These are phyloP conservation scores for Nibea coibor DNA, from an alignment of 2,113 vertebrate species.

Conservation along the genomic window DNA sequence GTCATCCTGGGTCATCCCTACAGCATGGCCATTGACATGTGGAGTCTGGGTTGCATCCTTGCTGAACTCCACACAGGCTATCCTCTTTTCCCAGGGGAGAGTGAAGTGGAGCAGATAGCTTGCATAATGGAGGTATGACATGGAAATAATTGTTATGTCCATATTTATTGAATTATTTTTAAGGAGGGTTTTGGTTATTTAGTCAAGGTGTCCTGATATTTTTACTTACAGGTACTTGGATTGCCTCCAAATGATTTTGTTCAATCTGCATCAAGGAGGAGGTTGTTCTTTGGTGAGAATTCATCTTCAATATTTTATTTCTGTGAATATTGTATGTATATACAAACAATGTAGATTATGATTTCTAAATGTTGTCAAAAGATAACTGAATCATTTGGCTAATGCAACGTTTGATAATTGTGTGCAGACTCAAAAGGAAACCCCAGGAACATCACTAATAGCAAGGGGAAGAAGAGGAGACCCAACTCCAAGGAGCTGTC, in stretches of 20 bases:
- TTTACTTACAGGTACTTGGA: slow-evolving; percentile 88
- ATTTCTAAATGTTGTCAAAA: neutral
- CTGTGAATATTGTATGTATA: neutral
- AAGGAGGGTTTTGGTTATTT: neutral
- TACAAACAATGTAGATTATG: neutral
- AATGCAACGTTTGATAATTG: neutral
- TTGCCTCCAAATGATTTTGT: slow-evolving; percentile 90
- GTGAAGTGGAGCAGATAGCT: slow-evolving; percentile 93
- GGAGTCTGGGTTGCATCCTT: slow-evolving; percentile 96
- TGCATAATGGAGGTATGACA: slow-evolving; percentile 93
- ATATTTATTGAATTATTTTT: neutral
- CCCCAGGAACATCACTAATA: slow-evolving; percentile 90
- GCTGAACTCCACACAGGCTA: slow-evolving; percentile 92
- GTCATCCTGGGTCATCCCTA: slow-evolving; percentile 96
- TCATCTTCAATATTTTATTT: neutral
- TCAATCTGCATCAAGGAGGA: slow-evolving; percentile 88
- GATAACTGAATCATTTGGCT: neutral
- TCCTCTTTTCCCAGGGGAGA: slow-evolving; percentile 93
- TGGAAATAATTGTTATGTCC: neutral
- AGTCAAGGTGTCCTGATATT: neutral
- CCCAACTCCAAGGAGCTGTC: slow-evolving; percentile 91
- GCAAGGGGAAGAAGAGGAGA: slow-evolving; percentile 90
- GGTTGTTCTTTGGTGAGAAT: slow-evolving; percentile 91
- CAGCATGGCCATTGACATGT: slow-evolving; percentile 96
- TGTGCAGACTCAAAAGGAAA: slow-evolving; percentile 91